These are phyloP conservation scores for Temnothorax longispinosus DNA, from an alignment of 1,140 invertebrate genomes.

Conservation along the genomic window DNA sequence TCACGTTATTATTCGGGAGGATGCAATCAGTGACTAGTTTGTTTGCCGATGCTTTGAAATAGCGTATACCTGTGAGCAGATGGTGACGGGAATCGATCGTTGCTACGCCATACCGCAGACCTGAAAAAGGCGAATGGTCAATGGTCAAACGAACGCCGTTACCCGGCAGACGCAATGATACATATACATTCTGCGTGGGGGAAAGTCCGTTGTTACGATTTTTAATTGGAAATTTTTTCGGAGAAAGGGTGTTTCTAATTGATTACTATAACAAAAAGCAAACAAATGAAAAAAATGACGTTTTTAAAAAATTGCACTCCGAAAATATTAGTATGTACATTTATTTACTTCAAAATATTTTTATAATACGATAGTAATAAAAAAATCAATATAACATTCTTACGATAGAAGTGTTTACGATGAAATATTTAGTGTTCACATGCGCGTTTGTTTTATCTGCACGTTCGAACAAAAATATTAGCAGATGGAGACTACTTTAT, in stretches of 20 bases:
- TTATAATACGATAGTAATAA: not conserved
- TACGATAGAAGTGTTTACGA: not conserved
- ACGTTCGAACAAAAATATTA: not conserved
- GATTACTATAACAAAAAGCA: constrained; percentile 5
- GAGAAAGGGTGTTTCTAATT: constrained; percentile 39
- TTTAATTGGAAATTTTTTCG: constrained; percentile 56
- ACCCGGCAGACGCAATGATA: constrained; percentile 10
- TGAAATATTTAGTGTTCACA: not conserved
- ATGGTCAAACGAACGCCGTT: constrained; percentile 43
- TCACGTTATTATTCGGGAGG: constrained; percentile 46
- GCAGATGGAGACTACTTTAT: not conserved
- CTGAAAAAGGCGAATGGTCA: constrained; percentile 38
- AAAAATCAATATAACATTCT: not conserved
- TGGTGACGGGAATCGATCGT: constrained; percentile 51
- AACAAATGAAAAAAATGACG: constrained; percentile 5
- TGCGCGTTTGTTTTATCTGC: not conserved
- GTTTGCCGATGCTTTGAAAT: constrained; percentile 47
- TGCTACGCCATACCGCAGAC: constrained; percentile 15
- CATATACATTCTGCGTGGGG: not conserved
- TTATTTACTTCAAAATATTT: not conserved
- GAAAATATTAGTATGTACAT: not conserved
- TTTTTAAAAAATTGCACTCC: not conserved
- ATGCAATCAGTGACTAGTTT: constrained; percentile 45
- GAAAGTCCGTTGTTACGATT: constrained; percentile 36
- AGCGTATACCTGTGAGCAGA: constrained; percentile 16